Evolutionary conservation across 1,140 invertebrate species (phyloP), one percentile per base, ranked within the genome.

Genomic region (Hyphantria cunea): DNA sequence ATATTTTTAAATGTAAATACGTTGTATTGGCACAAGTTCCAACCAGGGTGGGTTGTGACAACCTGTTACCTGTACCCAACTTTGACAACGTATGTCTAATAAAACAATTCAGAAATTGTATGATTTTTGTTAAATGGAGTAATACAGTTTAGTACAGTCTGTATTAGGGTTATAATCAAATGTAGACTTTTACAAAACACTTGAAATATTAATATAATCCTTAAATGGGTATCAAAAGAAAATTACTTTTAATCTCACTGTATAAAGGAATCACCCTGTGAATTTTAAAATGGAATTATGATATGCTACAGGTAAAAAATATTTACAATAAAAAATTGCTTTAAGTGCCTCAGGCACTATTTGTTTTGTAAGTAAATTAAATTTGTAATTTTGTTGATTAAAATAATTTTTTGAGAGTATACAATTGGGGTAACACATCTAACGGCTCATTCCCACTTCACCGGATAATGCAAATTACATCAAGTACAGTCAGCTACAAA

Each of bases 211-310:
- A 7, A 44, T 44, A 44, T 44, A 2, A 32, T 13, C 45, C 11
- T 45, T 31, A 13, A 31, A 25, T 25, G 53, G 53, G 45, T 66
- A 32, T 65, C 33, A 53, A 55, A 45, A 33, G 41, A 49, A 60
- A 67, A 44, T 44, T 64, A 52, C 65, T 52, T 60, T 53, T 76
- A 78, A 80, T 81, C 76, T 77, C 76, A 78, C 62, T 74, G 74
- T 70, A 75, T 72, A 70, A 61, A 71, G 39, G 32, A 73, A 74
- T 74, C 70, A 78, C 72, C 72, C 74, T 78, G 76, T 78, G 63
- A 59, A 66, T 69, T 72, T 74, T 49, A 74, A 56, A 72, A 66
- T 70, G 70, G 69, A 74, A 75, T 68, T 53, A 72, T 72, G 73
- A 71, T 76, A 78, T 74, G 66, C 71, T 70, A 76, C 64, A 66